A percentile compares a stretch with the other conserved stretches of the same genome.
phyloP scores from a whole-genome alignment of 1,140 invertebrate genomes.

The Cotesia typhae region DNA sequence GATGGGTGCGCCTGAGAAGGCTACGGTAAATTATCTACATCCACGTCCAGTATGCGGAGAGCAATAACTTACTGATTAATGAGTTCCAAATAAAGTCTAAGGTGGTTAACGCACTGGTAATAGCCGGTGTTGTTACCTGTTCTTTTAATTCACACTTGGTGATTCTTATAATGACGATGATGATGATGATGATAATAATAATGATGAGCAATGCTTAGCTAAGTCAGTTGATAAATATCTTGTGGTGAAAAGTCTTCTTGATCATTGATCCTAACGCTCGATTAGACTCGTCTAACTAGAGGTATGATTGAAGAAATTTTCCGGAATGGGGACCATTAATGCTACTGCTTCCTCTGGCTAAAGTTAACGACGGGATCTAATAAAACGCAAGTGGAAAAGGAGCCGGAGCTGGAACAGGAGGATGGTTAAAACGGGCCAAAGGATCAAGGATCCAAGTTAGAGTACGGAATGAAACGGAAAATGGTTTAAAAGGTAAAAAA shows the following conservation, averaged over 20 bases:
- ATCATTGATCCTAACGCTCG: constrained; percentile 8
- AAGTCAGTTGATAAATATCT: neutral
- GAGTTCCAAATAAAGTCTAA: no score
- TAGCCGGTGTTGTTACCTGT: no score
- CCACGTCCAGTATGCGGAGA: no score
- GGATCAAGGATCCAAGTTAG: constrained; percentile 30
- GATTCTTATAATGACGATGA: no score
- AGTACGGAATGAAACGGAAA: constrained; percentile 39
- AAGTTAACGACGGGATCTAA: constrained; percentile 48
- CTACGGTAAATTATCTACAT: neutral
- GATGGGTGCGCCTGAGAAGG: neutral
- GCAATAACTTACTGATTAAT: no score
- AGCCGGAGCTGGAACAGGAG: constrained; percentile 15
- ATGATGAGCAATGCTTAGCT: no score
- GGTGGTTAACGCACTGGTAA: no score
- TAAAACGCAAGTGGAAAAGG: constrained; percentile 44
- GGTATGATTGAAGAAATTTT: constrained; percentile 9
- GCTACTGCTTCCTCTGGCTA: constrained; percentile 2
- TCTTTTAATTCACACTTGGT: no score
- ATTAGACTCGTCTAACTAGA: constrained; percentile 16
- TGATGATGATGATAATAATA: no score
- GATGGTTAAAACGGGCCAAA: constrained; percentile 22
- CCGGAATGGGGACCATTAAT: neutral
- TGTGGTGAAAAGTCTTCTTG: constrained; percentile 17
- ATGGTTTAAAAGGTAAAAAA: constrained; percentile 28